These are phyloP conservation scores for Oligia fasciuncula DNA, from an alignment of 2,888 invertebrate genomes.

Conservation along the genomic window DNA sequence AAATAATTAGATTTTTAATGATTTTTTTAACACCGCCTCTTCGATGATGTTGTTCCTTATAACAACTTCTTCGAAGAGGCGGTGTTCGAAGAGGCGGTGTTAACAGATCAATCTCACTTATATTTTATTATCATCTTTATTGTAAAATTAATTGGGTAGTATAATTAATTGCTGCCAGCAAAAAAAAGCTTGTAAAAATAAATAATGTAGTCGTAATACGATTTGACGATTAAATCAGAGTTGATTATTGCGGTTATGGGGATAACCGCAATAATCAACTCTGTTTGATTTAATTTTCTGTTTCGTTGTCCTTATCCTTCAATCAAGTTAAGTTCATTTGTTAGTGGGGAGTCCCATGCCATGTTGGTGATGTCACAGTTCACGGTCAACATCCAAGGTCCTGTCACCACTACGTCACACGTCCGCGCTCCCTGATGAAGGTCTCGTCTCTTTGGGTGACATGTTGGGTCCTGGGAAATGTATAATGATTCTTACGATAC, in stretches of 20 bases:
- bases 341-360: not conserved
- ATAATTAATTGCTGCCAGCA: not conserved
- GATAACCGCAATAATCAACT: too few species aligned
- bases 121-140: not conserved
- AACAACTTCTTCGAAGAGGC: not conserved
- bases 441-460: not conserved
- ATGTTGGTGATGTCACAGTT: conserved; percentile 29
- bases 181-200: not conserved
- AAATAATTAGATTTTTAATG: too few species aligned
- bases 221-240: not conserved
- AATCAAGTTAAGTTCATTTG: conserved; percentile 8
- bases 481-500: not conserved
- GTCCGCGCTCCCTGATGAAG: conserved; percentile 15
- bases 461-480: not conserved
- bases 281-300: too few species aligned
- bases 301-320: not conserved
- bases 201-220: not conserved
- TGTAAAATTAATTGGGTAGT: not conserved
- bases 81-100: not conserved
- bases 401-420: not conserved
- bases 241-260: not conserved
- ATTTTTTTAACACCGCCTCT: too few species aligned
- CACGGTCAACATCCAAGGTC: conserved; percentile 15
- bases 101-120: not conserved
- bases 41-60: too few species aligned